Percentiles rank a stretch among this genome's conserved stretches.
Conservation (phyloP, 2,888 invertebrate species). For the Germaria angustata region DNA sequence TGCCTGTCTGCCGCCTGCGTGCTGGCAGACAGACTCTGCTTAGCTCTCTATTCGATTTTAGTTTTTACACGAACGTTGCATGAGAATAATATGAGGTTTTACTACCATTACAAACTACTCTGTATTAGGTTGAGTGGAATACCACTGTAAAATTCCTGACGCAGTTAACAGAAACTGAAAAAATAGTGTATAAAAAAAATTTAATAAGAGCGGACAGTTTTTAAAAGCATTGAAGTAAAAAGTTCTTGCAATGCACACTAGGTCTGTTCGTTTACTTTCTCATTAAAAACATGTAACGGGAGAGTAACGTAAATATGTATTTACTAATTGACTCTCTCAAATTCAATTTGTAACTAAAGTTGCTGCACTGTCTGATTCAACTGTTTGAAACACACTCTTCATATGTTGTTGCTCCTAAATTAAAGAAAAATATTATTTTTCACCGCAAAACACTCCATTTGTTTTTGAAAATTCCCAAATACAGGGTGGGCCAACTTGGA, state of each 20-base stretch:
- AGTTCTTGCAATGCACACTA: slow-evolving; percentile 40
- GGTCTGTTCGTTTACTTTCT: too few relatives aligned
- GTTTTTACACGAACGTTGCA: slow-evolving; percentile 40
- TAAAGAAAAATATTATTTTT: too few relatives aligned
- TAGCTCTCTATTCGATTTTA: slow-evolving; percentile 30
- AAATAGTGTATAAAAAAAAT: slow-evolving; percentile 33
- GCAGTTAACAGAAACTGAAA: slow-evolving; percentile 65
- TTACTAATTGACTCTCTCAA: too few relatives aligned
- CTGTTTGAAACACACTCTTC: too few relatives aligned
- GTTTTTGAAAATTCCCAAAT: too few relatives aligned
- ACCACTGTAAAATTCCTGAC: slow-evolving; percentile 74
- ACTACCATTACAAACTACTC: slow-evolving; percentile 64
- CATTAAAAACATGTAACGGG: too few relatives aligned
- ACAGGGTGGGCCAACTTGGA: too few relatives aligned
- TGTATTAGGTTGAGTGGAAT: slow-evolving; percentile 63
- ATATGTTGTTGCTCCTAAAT: too few relatives aligned
- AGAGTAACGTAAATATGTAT: too few relatives aligned
- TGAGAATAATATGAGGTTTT: slow-evolving; percentile 60
- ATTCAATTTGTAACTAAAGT: too few relatives aligned
- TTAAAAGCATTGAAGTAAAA: slow-evolving; percentile 60
- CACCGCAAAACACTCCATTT: too few relatives aligned
- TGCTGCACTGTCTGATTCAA: too few relatives aligned
- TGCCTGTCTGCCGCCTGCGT: slow-evolving; percentile 34
- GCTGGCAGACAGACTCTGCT: slow-evolving; percentile 40
- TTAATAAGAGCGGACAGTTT: slow-evolving; percentile 60